A percentile compares a stretch with the other conserved stretches of the same genome.
Conservation (phyloP, 2,888 invertebrate species). For the Idaea straminata region DNA sequence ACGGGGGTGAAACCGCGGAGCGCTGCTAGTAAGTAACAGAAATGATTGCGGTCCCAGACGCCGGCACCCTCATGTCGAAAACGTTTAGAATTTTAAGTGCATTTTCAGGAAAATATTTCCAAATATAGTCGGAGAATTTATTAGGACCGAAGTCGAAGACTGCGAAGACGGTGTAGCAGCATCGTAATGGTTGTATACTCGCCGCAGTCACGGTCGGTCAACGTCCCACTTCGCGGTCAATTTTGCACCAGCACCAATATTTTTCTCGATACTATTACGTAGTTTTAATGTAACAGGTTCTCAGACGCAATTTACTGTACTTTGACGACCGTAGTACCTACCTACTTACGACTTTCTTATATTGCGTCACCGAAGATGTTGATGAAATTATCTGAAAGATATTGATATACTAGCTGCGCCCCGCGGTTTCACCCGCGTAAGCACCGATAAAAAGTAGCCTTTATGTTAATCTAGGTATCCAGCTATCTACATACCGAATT, state of each 20-base stretch:
- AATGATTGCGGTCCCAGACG: too few relatives aligned
- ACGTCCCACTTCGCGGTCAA: slow-evolving; percentile 52
- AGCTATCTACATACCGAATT: too few relatives aligned
- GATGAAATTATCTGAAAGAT: slow-evolving; percentile 17
- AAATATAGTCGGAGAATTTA: neutral
- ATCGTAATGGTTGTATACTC: slow-evolving; percentile 22
- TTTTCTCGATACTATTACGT: slow-evolving; percentile 37
- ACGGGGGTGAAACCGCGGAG: too few relatives aligned
- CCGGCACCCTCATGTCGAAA: too few relatives aligned
- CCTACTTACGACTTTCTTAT: slow-evolving; percentile 23
- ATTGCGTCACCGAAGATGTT: slow-evolving; percentile 26
- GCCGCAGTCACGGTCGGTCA: slow-evolving; percentile 61
- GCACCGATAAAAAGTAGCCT: too few relatives aligned
- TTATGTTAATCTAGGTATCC: too few relatives aligned
- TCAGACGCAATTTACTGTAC: slow-evolving; percentile 23
- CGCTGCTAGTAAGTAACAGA: too few relatives aligned
- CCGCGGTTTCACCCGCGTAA: too few relatives aligned
- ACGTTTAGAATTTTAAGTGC: too few relatives aligned
- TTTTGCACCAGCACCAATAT: slow-evolving; percentile 38
- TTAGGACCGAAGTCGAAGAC: neutral
- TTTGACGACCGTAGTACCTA: slow-evolving; percentile 15
- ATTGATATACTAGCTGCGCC: too few relatives aligned
- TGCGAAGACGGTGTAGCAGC: neutral
- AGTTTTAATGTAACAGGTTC: slow-evolving; percentile 28
- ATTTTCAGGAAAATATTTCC: too few relatives aligned